Conservation (phyloP, 2,113 vertebrate species). For the Nycticryphes semicollaris region DNA sequence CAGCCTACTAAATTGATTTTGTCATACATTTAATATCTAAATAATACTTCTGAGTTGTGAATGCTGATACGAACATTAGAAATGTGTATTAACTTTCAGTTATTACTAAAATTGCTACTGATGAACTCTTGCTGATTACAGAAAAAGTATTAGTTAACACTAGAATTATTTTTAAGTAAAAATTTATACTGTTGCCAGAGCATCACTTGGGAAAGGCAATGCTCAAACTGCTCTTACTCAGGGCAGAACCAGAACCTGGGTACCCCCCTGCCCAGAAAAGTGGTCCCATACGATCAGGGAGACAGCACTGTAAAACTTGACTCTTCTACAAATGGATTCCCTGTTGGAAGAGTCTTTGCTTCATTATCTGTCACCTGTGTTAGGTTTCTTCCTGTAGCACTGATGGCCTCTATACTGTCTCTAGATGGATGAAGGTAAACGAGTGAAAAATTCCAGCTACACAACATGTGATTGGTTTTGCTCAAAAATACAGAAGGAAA, state of each 20-base stretch:
- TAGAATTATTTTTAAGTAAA: background rate
- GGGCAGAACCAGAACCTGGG: background rate
- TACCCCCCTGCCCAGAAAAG: background rate
- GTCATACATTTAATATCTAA: background rate
- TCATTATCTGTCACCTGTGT: background rate
- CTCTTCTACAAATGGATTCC: background rate
- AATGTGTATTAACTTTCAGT: background rate
- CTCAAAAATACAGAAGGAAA: background rate
- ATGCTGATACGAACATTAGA: background rate
- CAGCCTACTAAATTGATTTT: background rate
- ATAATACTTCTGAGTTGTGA: background rate
- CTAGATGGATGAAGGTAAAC: background rate
- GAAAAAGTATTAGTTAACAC: background rate
- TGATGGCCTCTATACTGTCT: background rate
- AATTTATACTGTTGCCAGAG: background rate
- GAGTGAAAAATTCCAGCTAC: background rate
- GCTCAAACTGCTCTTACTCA: background rate
- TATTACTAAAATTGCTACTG: background rate
- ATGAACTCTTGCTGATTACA: background rate
- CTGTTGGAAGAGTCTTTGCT: background rate
- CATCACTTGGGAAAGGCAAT: background rate
- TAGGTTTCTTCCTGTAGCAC: background rate
- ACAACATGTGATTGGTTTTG: background rate
- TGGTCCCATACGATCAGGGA: rapidly evolving
- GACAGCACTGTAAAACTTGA: background rate